phyloP scores from a whole-genome alignment of 2,113 vertebrate species.

The Menura novaehollandiae region DNA sequence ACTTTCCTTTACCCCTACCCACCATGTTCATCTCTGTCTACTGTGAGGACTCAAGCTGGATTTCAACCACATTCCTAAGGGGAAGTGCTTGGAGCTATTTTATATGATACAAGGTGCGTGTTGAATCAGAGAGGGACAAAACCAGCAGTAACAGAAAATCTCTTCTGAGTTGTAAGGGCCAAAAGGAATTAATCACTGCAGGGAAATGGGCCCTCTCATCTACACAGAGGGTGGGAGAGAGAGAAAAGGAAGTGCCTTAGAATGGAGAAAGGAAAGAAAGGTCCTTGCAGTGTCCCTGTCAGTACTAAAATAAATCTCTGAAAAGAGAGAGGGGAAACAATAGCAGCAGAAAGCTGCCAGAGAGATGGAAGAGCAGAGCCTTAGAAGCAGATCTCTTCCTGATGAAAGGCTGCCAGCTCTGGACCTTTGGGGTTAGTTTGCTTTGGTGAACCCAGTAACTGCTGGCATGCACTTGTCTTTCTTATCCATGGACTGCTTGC shows the following conservation, averaged over 20 bases:
- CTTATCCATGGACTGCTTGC: neutral
- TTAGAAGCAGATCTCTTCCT: neutral
- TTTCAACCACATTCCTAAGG: neutral
- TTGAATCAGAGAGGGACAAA: neutral
- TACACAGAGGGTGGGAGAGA: neutral
- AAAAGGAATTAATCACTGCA: neutral
- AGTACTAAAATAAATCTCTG: slow-evolving; percentile 13
- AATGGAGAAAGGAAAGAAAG: neutral
- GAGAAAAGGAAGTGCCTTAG: neutral
- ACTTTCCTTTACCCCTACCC: neutral
- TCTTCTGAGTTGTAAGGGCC: neutral
- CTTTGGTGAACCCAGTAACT: slow-evolving; percentile 5
- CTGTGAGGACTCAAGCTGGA: neutral
- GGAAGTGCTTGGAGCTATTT: neutral
- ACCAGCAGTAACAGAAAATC: neutral
- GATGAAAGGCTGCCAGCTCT: slow-evolving; percentile 1
- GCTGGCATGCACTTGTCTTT: neutral
- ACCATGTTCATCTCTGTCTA: neutral
- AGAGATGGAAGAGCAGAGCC: neutral
- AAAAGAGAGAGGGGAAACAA: neutral
- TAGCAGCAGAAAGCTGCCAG: neutral
- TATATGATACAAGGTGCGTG: neutral
- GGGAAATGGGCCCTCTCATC: neutral
- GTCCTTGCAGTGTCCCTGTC: neutral
- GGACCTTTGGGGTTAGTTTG: slow-evolving; percentile 16